phyloP scores from a whole-genome alignment of 2,888 invertebrate species.

The Drosophila affinis region DNA sequence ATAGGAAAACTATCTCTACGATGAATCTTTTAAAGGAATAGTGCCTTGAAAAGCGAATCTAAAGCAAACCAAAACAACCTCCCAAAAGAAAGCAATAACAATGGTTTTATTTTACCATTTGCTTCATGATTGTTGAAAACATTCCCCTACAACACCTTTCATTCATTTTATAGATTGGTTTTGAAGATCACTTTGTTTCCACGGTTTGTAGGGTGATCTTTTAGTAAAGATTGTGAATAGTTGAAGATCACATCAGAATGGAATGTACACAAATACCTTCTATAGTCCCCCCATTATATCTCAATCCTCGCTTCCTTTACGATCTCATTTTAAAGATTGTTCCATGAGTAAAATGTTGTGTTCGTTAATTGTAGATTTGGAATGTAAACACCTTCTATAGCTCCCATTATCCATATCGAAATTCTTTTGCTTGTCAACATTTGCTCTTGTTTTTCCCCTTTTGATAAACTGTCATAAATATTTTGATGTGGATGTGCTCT shows the following conservation, averaged over 20 bases:
- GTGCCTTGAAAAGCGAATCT: background rate
- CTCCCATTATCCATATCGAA: background rate
- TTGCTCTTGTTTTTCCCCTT: slow-evolving; percentile 17
- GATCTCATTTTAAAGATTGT: background rate
- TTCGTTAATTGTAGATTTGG: background rate
- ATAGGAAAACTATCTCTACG: too few species aligned
- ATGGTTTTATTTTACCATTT: background rate
- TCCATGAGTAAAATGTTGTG: background rate
- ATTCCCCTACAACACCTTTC: background rate
- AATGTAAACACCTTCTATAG: slow-evolving; percentile 27
- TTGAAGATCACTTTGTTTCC: background rate
- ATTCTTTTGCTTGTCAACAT: slow-evolving; percentile 10
- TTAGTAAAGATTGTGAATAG: background rate
- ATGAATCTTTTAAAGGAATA: too few species aligned
- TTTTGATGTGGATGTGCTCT: slow-evolving; percentile 28
- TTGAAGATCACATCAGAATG: slow-evolving; percentile 1
- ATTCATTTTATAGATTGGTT: background rate
- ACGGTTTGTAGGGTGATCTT: background rate
- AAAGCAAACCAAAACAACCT: slow-evolving; percentile 6
- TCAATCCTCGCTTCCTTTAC: slow-evolving; percentile 15
- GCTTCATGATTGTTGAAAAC: background rate
- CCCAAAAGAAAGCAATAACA: slow-evolving; percentile 4
- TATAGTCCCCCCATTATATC: background rate
- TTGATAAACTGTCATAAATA: slow-evolving; percentile 37
- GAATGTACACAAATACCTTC: slow-evolving; percentile 29